A percentile compares a stretch with the other conserved stretches of the same genome.
phyloP scores from a whole-genome alignment of 2,113 vertebrate genomes.

The Cyprinodon tularosa region DNA sequence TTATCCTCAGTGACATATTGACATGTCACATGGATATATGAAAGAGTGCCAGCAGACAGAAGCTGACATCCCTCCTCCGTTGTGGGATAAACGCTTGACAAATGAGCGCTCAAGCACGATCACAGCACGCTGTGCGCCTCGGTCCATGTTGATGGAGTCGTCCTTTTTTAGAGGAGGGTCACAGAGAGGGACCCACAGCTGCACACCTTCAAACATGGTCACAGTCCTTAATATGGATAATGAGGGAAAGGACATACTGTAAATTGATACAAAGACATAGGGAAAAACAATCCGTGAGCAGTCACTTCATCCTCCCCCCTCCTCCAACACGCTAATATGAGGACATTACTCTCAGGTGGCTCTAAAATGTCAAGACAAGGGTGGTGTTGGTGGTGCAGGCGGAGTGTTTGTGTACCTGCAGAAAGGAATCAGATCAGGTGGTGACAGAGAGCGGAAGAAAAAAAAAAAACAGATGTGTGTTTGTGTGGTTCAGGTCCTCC shows the following conservation, averaged over 20 bases:
- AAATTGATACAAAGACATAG: conserved; percentile 46
- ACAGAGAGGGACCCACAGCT: conserved; percentile 24
- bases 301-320: not conserved
- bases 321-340: conserved; percentile 56
- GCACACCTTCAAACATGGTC: conserved; percentile 40
- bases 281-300: conserved; percentile 42
- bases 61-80: conserved; percentile 65
- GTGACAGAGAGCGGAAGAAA: conserved; percentile 9
- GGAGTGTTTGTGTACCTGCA: conserved; percentile 50
- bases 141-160: conserved; percentile 66
- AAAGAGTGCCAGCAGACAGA: conserved; percentile 71
- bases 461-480: conserved; percentile 30
- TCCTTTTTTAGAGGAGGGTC: conserved; percentile 54
- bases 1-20: conserved; percentile 69
- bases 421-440: conserved; percentile 50
- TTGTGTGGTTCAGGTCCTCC: conserved; percentile 34
- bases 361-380: conserved; percentile 68
- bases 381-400: conserved; percentile 30
- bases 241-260: conserved; percentile 49
- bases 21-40: conserved; percentile 72
- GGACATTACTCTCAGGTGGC: conserved; percentile 60
- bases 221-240: conserved; percentile 51
- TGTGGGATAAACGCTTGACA: conserved; percentile 72
- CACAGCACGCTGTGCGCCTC: conserved; percentile 59
- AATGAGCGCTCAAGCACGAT: conserved; percentile 69